phyloP scores from a whole-genome alignment of 2,888 invertebrate genomes.

The Cylloceria caligata region DNA sequence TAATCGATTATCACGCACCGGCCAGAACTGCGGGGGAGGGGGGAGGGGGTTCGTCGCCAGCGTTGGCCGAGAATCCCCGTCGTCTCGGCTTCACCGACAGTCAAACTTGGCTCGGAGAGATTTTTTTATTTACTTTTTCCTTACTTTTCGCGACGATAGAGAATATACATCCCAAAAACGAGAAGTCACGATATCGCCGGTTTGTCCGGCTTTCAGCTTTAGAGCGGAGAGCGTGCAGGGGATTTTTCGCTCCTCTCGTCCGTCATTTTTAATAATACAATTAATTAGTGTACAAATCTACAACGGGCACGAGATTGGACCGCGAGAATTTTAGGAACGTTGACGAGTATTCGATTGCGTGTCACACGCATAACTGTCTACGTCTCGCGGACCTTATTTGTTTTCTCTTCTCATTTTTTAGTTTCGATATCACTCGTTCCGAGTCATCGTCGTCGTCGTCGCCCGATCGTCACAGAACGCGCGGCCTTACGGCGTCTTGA shows the following conservation, averaged over 20 bases:
- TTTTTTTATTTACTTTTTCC: conserved; percentile 24
- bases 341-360: conserved; percentile 46
- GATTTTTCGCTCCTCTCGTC: conserved; percentile 21
- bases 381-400: conserved; percentile 18
- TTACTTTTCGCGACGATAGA: conserved; percentile 37
- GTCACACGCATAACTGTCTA: conserved; percentile 22
- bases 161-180: too few species aligned
- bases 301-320: conserved; percentile 63
- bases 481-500: conserved; percentile 39
- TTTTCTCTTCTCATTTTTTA: neutral
- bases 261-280: conserved; percentile 54
- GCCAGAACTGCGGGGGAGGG: conserved; percentile 31
- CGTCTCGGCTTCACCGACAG: conserved; percentile 33
- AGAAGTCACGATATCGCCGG: conserved; percentile 58
- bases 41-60: conserved; percentile 7
- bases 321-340: conserved; percentile 62
- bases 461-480: conserved; percentile 55
- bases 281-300: conserved; percentile 70
- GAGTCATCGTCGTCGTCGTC: neutral
- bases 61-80: conserved; percentile 17
- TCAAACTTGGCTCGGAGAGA: conserved; percentile 66
- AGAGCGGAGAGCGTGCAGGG: neutral
- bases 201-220: neutral
- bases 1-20: conserved; percentile 54
- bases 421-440: conserved; percentile 16